Evolutionary conservation across 2,113 vertebrate genomes (phyloP), one percentile per base, ranked within the genome.

Genomic region (Xiphias gladius): DNA sequence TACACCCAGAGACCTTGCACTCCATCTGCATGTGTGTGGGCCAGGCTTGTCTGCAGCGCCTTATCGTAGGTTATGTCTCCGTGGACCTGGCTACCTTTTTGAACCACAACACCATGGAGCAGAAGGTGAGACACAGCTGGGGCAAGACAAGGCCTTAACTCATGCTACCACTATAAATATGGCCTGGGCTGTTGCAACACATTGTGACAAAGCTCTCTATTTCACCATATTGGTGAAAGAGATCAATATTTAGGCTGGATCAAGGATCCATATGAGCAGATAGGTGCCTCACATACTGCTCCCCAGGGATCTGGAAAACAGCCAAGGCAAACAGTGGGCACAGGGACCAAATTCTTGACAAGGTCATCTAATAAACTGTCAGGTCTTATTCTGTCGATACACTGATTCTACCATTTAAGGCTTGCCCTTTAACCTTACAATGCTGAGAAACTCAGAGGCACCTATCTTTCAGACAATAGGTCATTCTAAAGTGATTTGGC

Each of bases 21-120:
- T 91, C 92, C 1, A 78, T 97, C 87, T 97, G 96, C 89, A 81
- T 66, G 26, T 91, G 78, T 28, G 94, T 97, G 13, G 97, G 96
- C 73, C 94, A 88, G 30, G 91, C 94, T 91, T 98, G 97, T 84
- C 94, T 90, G 83, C 88, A 89, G 14, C 93, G 77, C 64, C 35
- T 0, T 9, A 95, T 97, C 46, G 35, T 97, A 0, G 97, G 97
- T 19, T 95, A 97, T 83, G 90, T 98, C 79, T 97, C 97, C 0
- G 13, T 97, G 68, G 96, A 97, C 84, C 94, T 98, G 22, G 95
- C 95, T 91, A 95, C 96, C 26, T 99, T 97, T 76, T 91, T 92
- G 85, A 94, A 96, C 59, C 94, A 92, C 8, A 79, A 32, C 5
- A 96, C 95, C 0, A 76, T 91, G 91, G 90, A 96, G 82, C 96